These are phyloP conservation scores for Gadopsis bispinosus DNA, from an alignment of 2,797 vertebrate genomes.

Conservation along the genomic window DNA sequence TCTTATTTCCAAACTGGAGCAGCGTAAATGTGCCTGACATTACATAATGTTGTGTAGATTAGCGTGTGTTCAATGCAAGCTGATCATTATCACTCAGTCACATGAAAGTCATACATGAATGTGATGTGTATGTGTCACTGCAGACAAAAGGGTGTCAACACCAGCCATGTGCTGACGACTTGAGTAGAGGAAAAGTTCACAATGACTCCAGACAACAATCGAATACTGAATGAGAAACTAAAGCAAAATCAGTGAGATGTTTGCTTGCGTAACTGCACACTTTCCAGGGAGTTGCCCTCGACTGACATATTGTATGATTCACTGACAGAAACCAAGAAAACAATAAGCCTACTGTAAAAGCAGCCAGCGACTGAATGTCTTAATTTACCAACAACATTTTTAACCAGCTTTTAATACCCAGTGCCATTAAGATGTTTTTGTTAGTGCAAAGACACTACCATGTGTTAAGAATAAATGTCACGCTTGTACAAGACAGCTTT, in stretches of 20 bases:
- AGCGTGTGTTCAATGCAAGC: conserved; percentile 15
- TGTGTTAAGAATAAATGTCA: conserved; percentile 19
- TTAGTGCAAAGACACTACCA: not conserved
- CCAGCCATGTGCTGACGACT: conserved; percentile 3
- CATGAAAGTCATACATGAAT: not conserved
- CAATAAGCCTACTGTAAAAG: conserved; percentile 39
- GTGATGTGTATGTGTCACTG: conserved; percentile 12
- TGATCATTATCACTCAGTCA: conserved; percentile 37
- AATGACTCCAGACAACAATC: conserved; percentile 50
- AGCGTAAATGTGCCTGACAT: conserved; percentile 52
- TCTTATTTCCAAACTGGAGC: conserved; percentile 42
- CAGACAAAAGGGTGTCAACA: conserved; percentile 52
- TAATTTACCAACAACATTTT: conserved; percentile 17
- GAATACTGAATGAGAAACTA: conserved; percentile 36
- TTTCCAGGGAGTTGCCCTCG: conserved; percentile 57
- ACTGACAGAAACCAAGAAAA: conserved; percentile 31
- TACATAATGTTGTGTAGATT: conserved; percentile 28
- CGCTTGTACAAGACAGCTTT: conserved; percentile 1
- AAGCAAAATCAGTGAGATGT: conserved; percentile 43
- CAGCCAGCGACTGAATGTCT: conserved; percentile 13
- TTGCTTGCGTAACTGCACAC: conserved; percentile 55
- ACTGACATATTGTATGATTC: conserved; percentile 37
- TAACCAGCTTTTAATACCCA: conserved; percentile 2
- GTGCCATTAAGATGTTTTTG: not conserved
- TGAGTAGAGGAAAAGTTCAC: conserved; percentile 39